Conservation (phyloP, 1,140 invertebrate species). For the Drosophila varians region DNA sequence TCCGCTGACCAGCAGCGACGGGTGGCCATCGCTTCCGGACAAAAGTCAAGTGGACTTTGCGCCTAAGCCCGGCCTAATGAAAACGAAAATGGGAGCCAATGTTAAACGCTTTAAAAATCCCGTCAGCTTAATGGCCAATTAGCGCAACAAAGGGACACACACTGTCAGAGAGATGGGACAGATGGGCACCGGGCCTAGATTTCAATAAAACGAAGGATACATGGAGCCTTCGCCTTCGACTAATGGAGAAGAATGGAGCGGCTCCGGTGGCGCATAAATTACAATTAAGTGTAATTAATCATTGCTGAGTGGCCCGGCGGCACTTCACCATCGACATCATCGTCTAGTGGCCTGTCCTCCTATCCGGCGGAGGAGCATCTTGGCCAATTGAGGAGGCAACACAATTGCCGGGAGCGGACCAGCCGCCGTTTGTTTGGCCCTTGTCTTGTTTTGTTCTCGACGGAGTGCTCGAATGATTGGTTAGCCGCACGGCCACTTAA, state of each 20-base stretch:
- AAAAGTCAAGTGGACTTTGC: slow-evolving; percentile 36
- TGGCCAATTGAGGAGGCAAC: slow-evolving; percentile 45
- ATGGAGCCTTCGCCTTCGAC: slow-evolving; percentile 19
- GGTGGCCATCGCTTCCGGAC: slow-evolving; percentile 17
- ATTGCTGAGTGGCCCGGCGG: slow-evolving; percentile 58
- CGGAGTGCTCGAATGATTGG: slow-evolving; percentile 52
- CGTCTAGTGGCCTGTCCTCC: slow-evolving; percentile 8
- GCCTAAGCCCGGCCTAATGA: slow-evolving; percentile 43
- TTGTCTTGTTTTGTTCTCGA: slow-evolving; percentile 20
- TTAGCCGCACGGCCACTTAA: slow-evolving; percentile 66
- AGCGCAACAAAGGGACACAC: slow-evolving; percentile 45
- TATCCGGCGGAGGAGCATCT: background rate
- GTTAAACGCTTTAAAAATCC: slow-evolving; percentile 56
- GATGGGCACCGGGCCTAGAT: slow-evolving; percentile 40
- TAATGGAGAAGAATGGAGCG: slow-evolving; percentile 51
- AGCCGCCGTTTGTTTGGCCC: slow-evolving; percentile 53
- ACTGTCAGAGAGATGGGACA: slow-evolving; percentile 3
- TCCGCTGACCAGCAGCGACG: slow-evolving; percentile 57
- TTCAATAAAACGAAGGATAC: slow-evolving; percentile 57
- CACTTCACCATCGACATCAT: slow-evolving; percentile 32
- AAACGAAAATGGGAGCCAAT: slow-evolving; percentile 41
- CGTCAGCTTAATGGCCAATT: slow-evolving; percentile 70
- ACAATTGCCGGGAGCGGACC: slow-evolving; percentile 50
- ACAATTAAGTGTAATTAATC: slow-evolving; percentile 81
- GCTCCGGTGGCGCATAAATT: slow-evolving; percentile 64